A percentile compares a stretch with the other conserved stretches of the same genome.
Evolutionary conservation across 2,797 vertebrate genomes (phyloP).

Genomic region (Petrocephalus schoutedeni): DNA sequence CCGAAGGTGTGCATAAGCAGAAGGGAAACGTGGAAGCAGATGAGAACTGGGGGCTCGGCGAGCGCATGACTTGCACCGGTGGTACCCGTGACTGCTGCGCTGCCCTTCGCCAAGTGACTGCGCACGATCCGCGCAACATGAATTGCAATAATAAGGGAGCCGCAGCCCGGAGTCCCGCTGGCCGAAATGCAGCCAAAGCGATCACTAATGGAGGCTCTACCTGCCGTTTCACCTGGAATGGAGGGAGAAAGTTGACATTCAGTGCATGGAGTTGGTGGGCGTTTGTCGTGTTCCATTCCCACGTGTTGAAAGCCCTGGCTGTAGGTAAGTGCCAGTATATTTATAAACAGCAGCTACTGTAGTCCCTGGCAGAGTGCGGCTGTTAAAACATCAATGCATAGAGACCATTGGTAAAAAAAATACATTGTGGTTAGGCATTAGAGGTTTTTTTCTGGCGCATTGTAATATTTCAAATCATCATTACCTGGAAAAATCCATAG

Average conservation of each 20-base stretch:
- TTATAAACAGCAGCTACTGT: neutral
- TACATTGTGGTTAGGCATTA: neutral
- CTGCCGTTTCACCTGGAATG: conserved; percentile 48
- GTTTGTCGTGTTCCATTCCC: conserved; percentile 68
- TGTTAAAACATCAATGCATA: neutral
- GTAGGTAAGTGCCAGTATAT: conserved; percentile 64
- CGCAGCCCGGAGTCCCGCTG: neutral
- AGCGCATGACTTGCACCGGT: conserved; percentile 11
- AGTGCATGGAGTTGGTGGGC: conserved; percentile 66
- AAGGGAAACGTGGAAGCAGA: conserved; percentile 3
- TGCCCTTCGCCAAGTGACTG: neutral
- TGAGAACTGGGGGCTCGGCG: conserved; percentile 9
- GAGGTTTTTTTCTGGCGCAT: neutral
- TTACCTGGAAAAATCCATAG: neutral
- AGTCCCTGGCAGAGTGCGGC: neutral
- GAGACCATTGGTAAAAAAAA: neutral
- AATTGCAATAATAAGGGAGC: neutral
- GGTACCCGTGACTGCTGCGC: neutral
- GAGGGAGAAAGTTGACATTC: conserved; percentile 59
- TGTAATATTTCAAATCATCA: neutral
- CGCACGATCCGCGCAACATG: neutral
- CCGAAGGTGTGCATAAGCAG: conserved; percentile 14
- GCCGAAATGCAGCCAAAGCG: conserved; percentile 6
- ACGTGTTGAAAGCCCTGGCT: conserved; percentile 70
- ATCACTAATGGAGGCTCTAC: conserved; percentile 15